These are phyloP conservation scores for Xiphorhynchus erythropygius DNA, from an alignment of 2,797 vertebrate species.

Conservation along the genomic window DNA sequence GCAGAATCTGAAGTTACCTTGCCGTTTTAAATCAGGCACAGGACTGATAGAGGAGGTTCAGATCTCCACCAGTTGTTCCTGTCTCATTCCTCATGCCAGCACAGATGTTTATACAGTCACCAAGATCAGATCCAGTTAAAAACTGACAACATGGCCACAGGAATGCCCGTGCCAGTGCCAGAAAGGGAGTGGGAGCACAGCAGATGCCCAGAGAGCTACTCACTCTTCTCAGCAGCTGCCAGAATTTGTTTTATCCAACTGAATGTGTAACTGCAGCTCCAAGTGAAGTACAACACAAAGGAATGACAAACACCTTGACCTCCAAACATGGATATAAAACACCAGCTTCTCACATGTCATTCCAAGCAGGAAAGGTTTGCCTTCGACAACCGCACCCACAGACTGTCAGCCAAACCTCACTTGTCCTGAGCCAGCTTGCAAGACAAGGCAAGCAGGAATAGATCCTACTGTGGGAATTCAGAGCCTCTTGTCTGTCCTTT, in stretches of 20 bases:
- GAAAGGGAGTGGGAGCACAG: background rate
- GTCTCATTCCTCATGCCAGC: background rate
- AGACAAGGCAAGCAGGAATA: slow-evolving; percentile 50
- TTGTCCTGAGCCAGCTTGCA: slow-evolving; percentile 27
- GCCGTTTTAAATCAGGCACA: background rate
- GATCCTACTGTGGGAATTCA: background rate
- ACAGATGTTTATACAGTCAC: background rate
- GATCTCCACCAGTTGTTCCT: background rate
- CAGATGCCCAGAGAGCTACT: slow-evolving; percentile 16
- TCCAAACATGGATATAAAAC: slow-evolving; percentile 15
- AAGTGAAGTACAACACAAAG: background rate
- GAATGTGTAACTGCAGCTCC: background rate
- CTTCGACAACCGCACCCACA: background rate
- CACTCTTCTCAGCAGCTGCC: background rate
- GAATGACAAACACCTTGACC: background rate
- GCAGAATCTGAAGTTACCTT: background rate
- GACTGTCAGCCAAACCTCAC: slow-evolving; percentile 31
- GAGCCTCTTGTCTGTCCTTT: background rate
- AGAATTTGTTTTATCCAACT: slow-evolving; percentile 16
- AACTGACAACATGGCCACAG: background rate
- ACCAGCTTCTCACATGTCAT: slow-evolving; percentile 7
- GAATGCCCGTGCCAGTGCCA: background rate
- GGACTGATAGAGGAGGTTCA: background rate
- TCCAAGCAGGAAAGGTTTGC: slow-evolving; percentile 49
- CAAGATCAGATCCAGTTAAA: background rate